Evolutionary conservation across 2,888 invertebrate species (phyloP).

Genomic region (Euplexia lucipara): DNA sequence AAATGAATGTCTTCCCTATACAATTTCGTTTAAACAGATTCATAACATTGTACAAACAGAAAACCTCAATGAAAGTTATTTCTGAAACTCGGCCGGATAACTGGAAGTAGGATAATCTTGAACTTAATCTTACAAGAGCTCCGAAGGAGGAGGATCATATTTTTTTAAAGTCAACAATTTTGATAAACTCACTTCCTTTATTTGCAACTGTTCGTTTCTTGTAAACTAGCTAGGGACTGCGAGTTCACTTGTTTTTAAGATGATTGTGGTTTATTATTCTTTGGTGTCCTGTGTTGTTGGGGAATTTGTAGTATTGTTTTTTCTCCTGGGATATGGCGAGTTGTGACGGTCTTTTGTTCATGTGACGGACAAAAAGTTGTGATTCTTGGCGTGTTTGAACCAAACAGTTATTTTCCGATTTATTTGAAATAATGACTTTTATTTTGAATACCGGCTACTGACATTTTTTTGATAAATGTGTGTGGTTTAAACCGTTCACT

Average conservation of each 20-base stretch:
- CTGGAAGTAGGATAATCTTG: slow-evolving; percentile 66
- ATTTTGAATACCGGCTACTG: too few relatives aligned
- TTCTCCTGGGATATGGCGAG: background rate
- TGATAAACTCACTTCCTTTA: slow-evolving; percentile 49
- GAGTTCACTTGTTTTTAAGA: slow-evolving; percentile 14
- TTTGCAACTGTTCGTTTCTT: slow-evolving; percentile 38
- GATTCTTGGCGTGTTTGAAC: background rate
- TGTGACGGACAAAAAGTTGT: background rate
- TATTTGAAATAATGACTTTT: too few relatives aligned
- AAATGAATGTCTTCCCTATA: background rate
- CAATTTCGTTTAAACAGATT: slow-evolving; percentile 14
- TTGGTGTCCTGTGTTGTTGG: background rate
- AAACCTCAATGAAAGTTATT: slow-evolving; percentile 55
- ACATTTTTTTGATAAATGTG: too few relatives aligned
- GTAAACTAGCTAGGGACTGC: slow-evolving; percentile 17
- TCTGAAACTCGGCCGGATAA: slow-evolving; percentile 54
- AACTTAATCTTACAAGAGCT: slow-evolving; percentile 64
- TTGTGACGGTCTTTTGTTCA: background rate
- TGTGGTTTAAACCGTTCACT: too few relatives aligned
- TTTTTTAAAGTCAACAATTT: slow-evolving; percentile 64
- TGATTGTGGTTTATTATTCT: slow-evolving; percentile 10
- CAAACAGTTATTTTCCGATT: background rate
- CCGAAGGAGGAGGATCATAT: slow-evolving; percentile 47
- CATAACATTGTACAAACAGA: slow-evolving; percentile 40
- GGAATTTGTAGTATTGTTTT: slow-evolving; percentile 3